Conservation (phyloP, 1,140 invertebrate genomes). For the Chymomyza costata region DNA sequence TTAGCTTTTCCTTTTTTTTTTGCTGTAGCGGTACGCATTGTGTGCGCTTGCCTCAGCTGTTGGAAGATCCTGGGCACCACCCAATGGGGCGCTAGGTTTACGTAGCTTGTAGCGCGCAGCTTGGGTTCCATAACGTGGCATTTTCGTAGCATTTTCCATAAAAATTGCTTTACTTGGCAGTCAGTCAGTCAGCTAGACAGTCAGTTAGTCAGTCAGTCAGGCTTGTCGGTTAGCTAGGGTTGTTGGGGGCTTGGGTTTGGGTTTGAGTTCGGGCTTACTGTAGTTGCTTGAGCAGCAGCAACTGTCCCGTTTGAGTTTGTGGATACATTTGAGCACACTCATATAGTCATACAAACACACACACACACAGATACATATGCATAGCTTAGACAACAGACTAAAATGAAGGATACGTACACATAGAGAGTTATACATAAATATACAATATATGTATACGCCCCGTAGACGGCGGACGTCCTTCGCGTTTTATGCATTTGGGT, state of each 20-base stretch:
- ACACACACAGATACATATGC: constrained; percentile 9
- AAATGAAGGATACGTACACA: too few relatives aligned
- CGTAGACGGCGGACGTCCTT: constrained; percentile 26
- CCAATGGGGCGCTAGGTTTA: too few relatives aligned
- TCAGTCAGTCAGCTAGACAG: constrained; percentile 17
- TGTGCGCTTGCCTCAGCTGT: constrained; percentile 42
- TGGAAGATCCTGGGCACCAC: constrained; percentile 6
- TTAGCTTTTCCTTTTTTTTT: not conserved
- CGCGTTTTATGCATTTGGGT: constrained; percentile 34
- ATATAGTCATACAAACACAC: constrained; percentile 25
- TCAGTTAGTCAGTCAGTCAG: not conserved
- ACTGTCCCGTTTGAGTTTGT: constrained; percentile 60
- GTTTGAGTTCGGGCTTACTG: constrained; percentile 16
- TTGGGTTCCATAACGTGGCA: constrained; percentile 66
- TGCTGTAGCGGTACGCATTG: constrained; percentile 24
- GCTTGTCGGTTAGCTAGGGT: not conserved
- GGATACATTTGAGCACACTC: constrained; percentile 46
- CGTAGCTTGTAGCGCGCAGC: constrained; percentile 20
- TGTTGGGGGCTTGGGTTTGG: not conserved
- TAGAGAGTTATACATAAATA: constrained; percentile 10
- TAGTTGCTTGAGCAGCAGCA: constrained; percentile 27
- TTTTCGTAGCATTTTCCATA: constrained; percentile 68
- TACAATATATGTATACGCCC: constrained; percentile 35
- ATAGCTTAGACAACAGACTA: not conserved
- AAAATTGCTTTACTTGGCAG: constrained; percentile 66